Percentiles rank a stretch among this genome's conserved stretches.
These are phyloP conservation scores for Anolis apletophallus DNA, from an alignment of 2,797 vertebrate species.

Conservation along the genomic window DNA sequence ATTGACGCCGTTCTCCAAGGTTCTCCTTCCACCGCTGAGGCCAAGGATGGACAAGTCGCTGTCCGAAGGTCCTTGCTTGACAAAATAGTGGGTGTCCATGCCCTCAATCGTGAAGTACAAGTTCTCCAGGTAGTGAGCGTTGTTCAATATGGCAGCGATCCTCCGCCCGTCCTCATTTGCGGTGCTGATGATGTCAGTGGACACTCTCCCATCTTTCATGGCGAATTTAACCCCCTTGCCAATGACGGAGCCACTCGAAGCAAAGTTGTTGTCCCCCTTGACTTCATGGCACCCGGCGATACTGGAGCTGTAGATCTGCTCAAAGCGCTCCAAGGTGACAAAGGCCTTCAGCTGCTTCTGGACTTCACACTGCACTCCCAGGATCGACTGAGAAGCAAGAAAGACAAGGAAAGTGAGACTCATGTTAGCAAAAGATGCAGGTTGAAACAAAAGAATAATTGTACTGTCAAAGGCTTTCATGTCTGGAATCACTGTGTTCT, in stretches of 20 bases:
- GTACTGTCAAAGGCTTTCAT: too few species aligned
- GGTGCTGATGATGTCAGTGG: constrained; percentile 94
- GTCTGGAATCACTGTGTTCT: too few species aligned
- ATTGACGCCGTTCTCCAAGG: constrained; percentile 95
- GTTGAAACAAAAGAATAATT: neutral
- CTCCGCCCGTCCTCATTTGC: constrained; percentile 95
- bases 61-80: constrained; percentile 91
- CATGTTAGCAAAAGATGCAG: constrained; percentile 16
- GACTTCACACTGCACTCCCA: constrained; percentile 97
- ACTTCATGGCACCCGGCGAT: constrained; percentile 88
- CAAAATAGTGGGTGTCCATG: constrained; percentile 93
- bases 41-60: constrained; percentile 91
- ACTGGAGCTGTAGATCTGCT: constrained; percentile 89
- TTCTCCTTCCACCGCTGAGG: constrained; percentile 92
- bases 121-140: constrained; percentile 91
- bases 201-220: constrained; percentile 89
- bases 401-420: constrained; percentile 1
- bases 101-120: constrained; percentile 92
- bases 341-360: constrained; percentile 97
- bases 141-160: constrained; percentile 91
- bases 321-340: constrained; percentile 93
- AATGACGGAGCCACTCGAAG: constrained; percentile 89
- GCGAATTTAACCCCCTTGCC: constrained; percentile 97
- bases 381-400: constrained; percentile 84
- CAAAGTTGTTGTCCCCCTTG: constrained; percentile 84